Evolutionary conservation across 2,888 invertebrate species (phyloP).

Genomic region (Ernsta delagoae): DNA sequence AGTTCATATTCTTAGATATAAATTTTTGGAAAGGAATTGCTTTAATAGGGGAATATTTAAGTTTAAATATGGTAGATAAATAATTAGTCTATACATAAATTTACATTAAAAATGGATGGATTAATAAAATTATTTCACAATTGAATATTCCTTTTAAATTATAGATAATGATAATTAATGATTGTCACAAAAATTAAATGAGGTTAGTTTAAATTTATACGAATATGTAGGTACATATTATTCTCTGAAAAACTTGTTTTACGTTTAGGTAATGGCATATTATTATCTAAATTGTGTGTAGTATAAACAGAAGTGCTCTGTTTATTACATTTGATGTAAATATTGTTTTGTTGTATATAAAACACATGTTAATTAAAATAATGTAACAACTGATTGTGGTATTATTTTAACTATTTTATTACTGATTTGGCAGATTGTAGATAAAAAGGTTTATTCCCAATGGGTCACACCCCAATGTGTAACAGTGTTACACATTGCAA

Average conservation of each 20-base stretch:
- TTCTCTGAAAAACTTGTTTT: too few species aligned
- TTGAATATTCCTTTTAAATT: too few species aligned
- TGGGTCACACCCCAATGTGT: too few species aligned
- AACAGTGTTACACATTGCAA: too few species aligned
- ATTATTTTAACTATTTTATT: too few species aligned
- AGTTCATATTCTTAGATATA: neutral
- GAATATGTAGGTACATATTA: too few species aligned
- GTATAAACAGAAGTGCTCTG: neutral
- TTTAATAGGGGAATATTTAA: too few species aligned
- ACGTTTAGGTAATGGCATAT: neutral
- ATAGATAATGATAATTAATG: neutral
- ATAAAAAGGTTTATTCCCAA: too few species aligned
- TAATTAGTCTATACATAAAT: neutral
- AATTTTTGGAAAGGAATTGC: too few species aligned
- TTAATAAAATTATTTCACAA: too few species aligned
- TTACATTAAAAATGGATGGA: neutral
- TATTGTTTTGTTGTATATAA: constrained; percentile 1
- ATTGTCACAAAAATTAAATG: neutral
- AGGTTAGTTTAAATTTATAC: too few species aligned
- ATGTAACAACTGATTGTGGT: neutral
- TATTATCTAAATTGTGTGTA: neutral
- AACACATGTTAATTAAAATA: neutral
- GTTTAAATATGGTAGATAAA: neutral
- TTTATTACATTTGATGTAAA: neutral
- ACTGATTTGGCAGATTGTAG: too few species aligned